Evolutionary conservation across 1,140 invertebrate species (phyloP), one percentile per base, ranked within the genome.

Genomic region (Drosophila guanche): DNA sequence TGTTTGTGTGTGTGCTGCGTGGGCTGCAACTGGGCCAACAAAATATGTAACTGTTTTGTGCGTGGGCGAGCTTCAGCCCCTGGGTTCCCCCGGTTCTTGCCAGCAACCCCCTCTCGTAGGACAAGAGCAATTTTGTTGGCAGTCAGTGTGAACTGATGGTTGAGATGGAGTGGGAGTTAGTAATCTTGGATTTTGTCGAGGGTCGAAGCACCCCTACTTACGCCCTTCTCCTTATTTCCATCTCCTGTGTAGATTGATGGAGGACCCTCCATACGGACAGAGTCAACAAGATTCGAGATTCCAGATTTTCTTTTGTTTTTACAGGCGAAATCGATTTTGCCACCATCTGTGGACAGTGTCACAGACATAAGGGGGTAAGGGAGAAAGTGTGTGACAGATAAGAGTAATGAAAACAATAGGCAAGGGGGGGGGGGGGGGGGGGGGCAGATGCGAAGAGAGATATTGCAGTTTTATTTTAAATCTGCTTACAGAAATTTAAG

Each of bases 41-140:
- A 57, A 50, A 56, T 3, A 8, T 37, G 10, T 10, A 37, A 37
- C 33, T 12, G 33, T 10, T 47, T 79, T 76, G 42, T 59, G 72
- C 66, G 78, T 80, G 60, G 77, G 78, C 67, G 79, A 80, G 78
- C 78, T 51, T 76, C 68, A 72, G 47, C 20, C 52, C 27, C 29
- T 27, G 61, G 23, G 29, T 22, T n/a, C n/a, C n/a, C n/a, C 33
- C 27, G 33, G 33, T 3, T 33, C 29, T 5, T 6, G 47, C 1
- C 4, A 4, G 14, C 14, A 65, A 50, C n/a, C 33, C 27, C 29
- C 33, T n/a, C 27, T 47, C 33, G 8, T 8, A 12, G 60, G 27
- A 27, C 42, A 37, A 10, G 33, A 37, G 7, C 33, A 37, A 37
- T 37, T 37, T 37, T 37, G 8, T 37, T 37, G 33, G 29, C 7